Percentiles rank a stretch among this genome's conserved stretches.
Evolutionary conservation across 2,113 vertebrate genomes (phyloP).

Genomic region (Oncorhynchus keta): DNA sequence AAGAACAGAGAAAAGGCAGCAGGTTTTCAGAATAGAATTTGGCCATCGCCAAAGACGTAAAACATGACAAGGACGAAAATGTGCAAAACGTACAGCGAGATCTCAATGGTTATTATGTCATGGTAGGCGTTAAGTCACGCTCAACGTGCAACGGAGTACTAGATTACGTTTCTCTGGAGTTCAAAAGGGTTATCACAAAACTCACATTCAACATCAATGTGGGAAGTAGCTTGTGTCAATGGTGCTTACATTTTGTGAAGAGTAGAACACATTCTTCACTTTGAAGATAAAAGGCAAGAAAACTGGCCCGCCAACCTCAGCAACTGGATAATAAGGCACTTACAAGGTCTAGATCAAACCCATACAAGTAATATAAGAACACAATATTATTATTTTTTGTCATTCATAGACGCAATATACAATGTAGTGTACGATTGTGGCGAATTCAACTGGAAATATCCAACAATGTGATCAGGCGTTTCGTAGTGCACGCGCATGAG

Average conservation of each 20-base stretch:
- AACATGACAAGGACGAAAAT: slow-evolving; percentile 65
- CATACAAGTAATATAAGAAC: slow-evolving; percentile 16
- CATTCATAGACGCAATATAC: slow-evolving; percentile 7
- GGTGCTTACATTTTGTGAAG: slow-evolving; percentile 10
- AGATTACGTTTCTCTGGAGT: slow-evolving; percentile 31
- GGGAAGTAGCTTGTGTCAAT: slow-evolving; percentile 30
- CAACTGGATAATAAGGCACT: slow-evolving; percentile 63
- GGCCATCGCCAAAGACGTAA: slow-evolving; percentile 50
- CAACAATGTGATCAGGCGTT: slow-evolving; percentile 43
- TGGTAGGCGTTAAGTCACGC: background rate
- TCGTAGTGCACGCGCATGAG: slow-evolving; percentile 45
- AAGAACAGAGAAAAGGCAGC: background rate
- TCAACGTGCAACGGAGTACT: slow-evolving; percentile 20
- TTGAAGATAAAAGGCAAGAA: background rate
- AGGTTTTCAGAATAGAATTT: slow-evolving; percentile 3
- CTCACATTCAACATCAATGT: slow-evolving; percentile 13
- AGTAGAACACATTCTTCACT: background rate
- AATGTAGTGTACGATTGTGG: slow-evolving; percentile 37
- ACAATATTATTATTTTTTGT: background rate
- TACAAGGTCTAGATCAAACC: slow-evolving; percentile 31
- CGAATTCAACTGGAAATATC: slow-evolving; percentile 33
- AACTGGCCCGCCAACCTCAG: slow-evolving; percentile 24
- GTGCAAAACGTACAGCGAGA: slow-evolving; percentile 74
- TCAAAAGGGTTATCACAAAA: slow-evolving; percentile 15
- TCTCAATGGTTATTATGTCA: background rate